Conservation (phyloP, 2,888 invertebrate genomes). For the Agonum fuliginosum region DNA sequence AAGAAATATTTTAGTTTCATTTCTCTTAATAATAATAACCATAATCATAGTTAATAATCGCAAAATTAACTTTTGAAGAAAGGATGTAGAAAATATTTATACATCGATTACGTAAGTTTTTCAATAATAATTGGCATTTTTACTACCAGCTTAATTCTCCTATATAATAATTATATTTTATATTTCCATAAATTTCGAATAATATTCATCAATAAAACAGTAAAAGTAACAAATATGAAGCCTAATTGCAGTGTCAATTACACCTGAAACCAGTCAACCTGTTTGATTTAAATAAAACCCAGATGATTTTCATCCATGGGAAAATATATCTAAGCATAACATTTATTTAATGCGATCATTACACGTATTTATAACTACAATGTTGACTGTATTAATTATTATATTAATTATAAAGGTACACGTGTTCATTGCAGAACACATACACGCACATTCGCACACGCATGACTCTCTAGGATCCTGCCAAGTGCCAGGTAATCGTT, state of each 20-base stretch:
- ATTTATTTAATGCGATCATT: slow-evolving; percentile 59
- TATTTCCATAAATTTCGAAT: not conserved
- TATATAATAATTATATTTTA: no score
- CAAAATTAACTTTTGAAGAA: no score
- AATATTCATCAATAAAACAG: not conserved
- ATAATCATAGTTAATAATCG: no score
- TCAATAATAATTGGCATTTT: no score
- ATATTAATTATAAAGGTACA: slow-evolving; percentile 57
- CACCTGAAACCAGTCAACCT: not conserved
- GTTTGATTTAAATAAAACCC: not conserved
- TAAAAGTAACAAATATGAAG: not conserved
- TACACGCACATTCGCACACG: slow-evolving; percentile 17
- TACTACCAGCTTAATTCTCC: no score
- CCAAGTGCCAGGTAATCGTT: slow-evolving; percentile 19
- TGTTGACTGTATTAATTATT: slow-evolving; percentile 59
- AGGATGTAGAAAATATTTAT: no score
- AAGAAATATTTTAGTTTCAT: no score
- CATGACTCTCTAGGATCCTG: slow-evolving; percentile 7
- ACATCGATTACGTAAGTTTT: no score
- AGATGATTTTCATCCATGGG: slow-evolving; percentile 7
- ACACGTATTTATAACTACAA: slow-evolving; percentile 52
- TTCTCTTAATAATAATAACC: no score
- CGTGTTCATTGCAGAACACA: slow-evolving; percentile 53
- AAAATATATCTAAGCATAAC: slow-evolving; percentile 48
- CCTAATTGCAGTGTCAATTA: not conserved